Conservation (phyloP, 2,113 vertebrate species). For the Pionites leucogaster region DNA sequence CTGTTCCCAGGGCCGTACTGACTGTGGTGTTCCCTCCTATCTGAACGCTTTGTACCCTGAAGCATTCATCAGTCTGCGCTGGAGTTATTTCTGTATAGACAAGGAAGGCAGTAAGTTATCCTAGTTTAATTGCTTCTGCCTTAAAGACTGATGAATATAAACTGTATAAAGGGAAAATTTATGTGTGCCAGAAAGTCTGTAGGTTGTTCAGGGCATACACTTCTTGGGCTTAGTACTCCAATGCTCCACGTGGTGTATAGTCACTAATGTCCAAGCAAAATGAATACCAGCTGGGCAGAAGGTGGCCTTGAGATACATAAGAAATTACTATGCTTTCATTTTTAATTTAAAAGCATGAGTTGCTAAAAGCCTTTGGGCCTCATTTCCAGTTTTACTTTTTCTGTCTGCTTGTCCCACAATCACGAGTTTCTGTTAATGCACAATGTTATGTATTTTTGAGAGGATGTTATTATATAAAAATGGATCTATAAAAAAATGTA, state of each 20-base stretch:
- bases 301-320: neutral
- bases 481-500: neutral
- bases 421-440: neutral
- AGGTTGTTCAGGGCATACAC: neutral
- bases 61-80: neutral
- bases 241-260: accelerated
- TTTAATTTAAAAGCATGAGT: neutral
- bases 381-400: neutral
- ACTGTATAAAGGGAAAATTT: neutral
- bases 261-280: neutral
- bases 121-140: neutral
- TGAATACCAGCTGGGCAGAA: neutral
- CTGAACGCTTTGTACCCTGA: neutral
- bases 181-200: neutral
- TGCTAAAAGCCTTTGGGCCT: neutral
- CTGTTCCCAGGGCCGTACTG: neutral
- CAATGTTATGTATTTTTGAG: neutral
- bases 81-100: neutral
- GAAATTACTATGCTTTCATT: neutral
- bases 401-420: neutral
- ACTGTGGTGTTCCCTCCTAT: neutral
- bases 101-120: neutral
- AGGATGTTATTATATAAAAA: neutral
- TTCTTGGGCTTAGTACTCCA: neutral
- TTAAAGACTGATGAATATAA: neutral